Evolutionary conservation across 2,113 vertebrate species (phyloP).

Genomic region (Dromiciops gliroides): DNA sequence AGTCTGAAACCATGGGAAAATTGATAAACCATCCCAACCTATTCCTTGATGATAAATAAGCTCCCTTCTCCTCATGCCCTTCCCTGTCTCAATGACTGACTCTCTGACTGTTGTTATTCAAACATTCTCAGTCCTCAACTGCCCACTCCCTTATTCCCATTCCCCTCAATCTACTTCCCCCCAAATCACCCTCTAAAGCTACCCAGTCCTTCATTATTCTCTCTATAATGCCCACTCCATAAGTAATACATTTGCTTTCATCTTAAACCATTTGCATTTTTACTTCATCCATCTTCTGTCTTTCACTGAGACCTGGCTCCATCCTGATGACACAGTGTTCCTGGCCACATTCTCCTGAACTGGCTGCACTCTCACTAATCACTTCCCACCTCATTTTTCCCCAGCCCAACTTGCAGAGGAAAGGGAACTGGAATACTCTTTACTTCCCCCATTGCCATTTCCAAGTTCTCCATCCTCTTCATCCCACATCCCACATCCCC

Average conservation of each 20-base stretch:
- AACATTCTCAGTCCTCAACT: no score
- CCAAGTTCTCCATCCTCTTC: neutral
- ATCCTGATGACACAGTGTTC: neutral
- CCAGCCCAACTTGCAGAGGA: neutral
- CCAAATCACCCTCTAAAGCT: no score
- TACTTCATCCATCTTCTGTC: neutral
- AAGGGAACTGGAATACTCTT: neutral
- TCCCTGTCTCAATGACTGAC: neutral
- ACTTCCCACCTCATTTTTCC: neutral
- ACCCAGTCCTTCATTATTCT: no score
- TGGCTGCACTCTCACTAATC: neutral
- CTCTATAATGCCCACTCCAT: no score
- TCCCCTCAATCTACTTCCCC: no score
- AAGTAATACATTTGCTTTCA: no score
- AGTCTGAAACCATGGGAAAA: neutral
- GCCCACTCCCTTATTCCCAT: neutral
- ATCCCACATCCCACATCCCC: neutral
- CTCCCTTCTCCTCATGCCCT: neutral
- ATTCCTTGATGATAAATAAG: neutral
- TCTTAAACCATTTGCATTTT: neutral
- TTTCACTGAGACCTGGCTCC: neutral
- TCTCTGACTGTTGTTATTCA: neutral
- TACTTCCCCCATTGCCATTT: neutral
- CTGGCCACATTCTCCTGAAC: neutral
- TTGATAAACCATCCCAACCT: neutral